phyloP scores from a whole-genome alignment of 2,888 invertebrate genomes.

The Synanthedon vespiformis region DNA sequence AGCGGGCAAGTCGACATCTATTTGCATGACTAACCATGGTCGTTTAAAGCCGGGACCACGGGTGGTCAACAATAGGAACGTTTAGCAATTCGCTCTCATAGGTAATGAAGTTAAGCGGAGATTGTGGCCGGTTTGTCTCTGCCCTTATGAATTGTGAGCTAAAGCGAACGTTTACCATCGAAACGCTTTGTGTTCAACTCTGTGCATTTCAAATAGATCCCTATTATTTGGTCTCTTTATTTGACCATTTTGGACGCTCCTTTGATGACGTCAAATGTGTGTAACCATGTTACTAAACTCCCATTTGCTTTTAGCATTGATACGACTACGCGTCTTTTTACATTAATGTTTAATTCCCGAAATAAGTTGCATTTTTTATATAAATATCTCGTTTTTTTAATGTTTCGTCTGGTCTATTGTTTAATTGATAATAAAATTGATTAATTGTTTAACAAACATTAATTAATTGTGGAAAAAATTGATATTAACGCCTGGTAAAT shows the following conservation, averaged over 20 bases:
- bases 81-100: constrained; percentile 59
- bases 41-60: constrained; percentile 30
- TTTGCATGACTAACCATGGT: constrained; percentile 52
- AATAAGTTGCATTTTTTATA: too few relatives aligned
- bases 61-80: constrained; percentile 58
- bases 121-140: constrained; percentile 38
- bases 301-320: not conserved
- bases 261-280: not conserved
- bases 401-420: too few relatives aligned
- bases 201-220: constrained; percentile 6
- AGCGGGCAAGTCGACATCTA: constrained; percentile 37
- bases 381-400: too few relatives aligned
- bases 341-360: too few relatives aligned
- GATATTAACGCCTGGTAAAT: too few relatives aligned
- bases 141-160: constrained; percentile 33
- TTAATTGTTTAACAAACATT: too few relatives aligned
- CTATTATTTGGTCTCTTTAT: constrained; percentile 1
- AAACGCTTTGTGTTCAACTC: constrained; percentile 18
- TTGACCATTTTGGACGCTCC: constrained; percentile 2
- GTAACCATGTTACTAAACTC: too few relatives aligned
- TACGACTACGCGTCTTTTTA: too few relatives aligned
- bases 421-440: too few relatives aligned
- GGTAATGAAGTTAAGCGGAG: constrained; percentile 60
- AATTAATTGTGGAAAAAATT: too few relatives aligned
- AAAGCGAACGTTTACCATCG: constrained; percentile 20